Evolutionary conservation across 2,888 invertebrate species (phyloP), one percentile per base, ranked within the genome.

Genomic region (Sisyra terminalis): DNA sequence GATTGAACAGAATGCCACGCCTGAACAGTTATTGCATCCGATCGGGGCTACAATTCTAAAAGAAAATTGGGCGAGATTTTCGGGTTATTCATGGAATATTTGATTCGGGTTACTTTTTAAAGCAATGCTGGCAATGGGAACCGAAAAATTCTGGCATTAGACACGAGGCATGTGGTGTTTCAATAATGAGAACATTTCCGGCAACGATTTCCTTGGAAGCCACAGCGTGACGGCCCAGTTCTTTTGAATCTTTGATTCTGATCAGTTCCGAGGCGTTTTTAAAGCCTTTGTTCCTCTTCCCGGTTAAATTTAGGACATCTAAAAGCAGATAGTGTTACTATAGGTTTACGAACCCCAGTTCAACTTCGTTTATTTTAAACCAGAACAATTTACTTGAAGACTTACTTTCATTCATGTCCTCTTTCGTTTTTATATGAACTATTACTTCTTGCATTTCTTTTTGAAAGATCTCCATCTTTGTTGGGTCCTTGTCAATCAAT

Each of bases 91-190:
- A 37, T 37, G 7, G 7, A 15, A 13, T 5, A 37, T 14, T 14
- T 37, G 14, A 37, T 16, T 10, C 30, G 11, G 11, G 2, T 3
- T n/a, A 15, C n/a, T 37, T 16, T 52, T 69, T 67, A 50, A 85
- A 84, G 55, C 88, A 88, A 56, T 86, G 74, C 47, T 81, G 74
- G 53, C 88, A 88, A 56, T 86, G 81, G 2, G 80, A 76, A 2
- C 86, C 85, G 55, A 75, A 81, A 57, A 68, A 76, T 49, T 78
- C 78, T 0, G 81, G 73, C 10, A 82, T 60, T 1, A 88, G 65
- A 51, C 79, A 81, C 0, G 84, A 75, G 0, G 79, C 82, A 50
- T 77, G 75, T 0, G 88, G 82, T 29, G 66, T 61, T 57, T 88
- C 87, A 2, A 72, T 69, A 1, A 83, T 65, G 10, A 89, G 58